These are phyloP conservation scores for Halichoerus grypus DNA, from an alignment of 2,113 vertebrate genomes.

Conservation along the genomic window DNA sequence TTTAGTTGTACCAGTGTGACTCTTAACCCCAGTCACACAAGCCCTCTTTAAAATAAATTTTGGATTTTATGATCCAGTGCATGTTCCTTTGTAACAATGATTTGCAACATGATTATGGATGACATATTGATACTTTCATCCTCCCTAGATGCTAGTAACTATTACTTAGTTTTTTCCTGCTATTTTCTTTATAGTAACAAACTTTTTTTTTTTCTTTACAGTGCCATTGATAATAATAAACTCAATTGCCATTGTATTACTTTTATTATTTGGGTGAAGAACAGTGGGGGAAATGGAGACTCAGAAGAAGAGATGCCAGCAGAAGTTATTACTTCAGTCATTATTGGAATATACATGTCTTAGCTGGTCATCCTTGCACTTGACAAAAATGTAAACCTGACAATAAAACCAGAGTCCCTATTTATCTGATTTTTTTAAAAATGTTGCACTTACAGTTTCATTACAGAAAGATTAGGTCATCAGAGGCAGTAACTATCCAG, in stretches of 20 bases:
- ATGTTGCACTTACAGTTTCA: conserved; percentile 78
- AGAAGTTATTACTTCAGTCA: conserved; percentile 55
- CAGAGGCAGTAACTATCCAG: not conserved
- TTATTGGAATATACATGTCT: conserved; percentile 69
- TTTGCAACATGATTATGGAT: not conserved
- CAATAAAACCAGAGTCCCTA: conserved; percentile 85
- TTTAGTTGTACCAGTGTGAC: not conserved
- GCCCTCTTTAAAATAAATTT: not conserved
- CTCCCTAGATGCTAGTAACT: not conserved
- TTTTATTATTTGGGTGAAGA: conserved; percentile 95
- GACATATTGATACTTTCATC: not conserved
- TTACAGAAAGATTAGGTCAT: conserved; percentile 76
- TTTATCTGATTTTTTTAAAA: conserved; percentile 82
- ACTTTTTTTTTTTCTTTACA: conserved; percentile 79
- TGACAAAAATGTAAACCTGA: conserved; percentile 76
- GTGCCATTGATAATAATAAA: conserved; percentile 97
- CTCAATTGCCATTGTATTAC: conserved; percentile 92
- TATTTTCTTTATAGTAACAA: conserved; percentile 67
- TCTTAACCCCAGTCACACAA: not conserved
- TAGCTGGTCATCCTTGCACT: conserved; percentile 70
- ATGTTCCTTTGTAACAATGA: not conserved
- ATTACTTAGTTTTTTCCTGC: not conserved
- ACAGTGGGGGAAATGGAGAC: not conserved
- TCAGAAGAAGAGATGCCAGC: conserved; percentile 74
- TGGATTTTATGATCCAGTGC: not conserved